Evolutionary conservation across 1,140 invertebrate species (phyloP), one percentile per base, ranked within the genome.

Genomic region (Listronotus oregonensis): DNA sequence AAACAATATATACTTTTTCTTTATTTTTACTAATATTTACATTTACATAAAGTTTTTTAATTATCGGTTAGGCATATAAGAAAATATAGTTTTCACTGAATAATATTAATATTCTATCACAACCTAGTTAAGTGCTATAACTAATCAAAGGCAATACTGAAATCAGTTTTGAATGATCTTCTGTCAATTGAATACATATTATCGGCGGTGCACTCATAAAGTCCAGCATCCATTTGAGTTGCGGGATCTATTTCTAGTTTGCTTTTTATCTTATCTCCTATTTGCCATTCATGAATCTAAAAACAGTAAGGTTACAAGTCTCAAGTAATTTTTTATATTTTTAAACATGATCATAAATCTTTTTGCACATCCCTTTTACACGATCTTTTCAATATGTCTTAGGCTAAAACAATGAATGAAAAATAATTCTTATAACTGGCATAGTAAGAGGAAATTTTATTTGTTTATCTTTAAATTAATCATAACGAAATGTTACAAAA

Each of bases 191-290:
- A 90, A 76, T 95, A 96, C 89, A 94, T 95, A 75, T 96, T 96
- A 78, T 95, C 93, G 0, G 94, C 93, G 0, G 90, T 92, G 71
- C 92, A 95, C 77, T 94, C 92, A 76, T 95, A 95, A 1, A 94
- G 87, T 7, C 93, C 92, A 10, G 92, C 92, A 78, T 95, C 93
- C 90, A 94, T 94, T 81, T 95, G 93, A 3, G 94, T 93, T 0
- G 93, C 93, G 8, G 94, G 94, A 78, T 96, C 94, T 52, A 96
- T 96, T 80, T 96, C 94, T 66, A 96, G 84, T 83, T 96, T 96
- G 6, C 91, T 94, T 79, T 96, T 96, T 6, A 95, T 88, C 67
- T 85, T 89, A 72, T 93, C 89, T 5, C 85, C 90, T 37, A 89
- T 86, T 66, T 86, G 84, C 92, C 92, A 95, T 77, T 95, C 92